Conservation (phyloP, 2,797 vertebrate species). For the Hippocampus kuda region DNA sequence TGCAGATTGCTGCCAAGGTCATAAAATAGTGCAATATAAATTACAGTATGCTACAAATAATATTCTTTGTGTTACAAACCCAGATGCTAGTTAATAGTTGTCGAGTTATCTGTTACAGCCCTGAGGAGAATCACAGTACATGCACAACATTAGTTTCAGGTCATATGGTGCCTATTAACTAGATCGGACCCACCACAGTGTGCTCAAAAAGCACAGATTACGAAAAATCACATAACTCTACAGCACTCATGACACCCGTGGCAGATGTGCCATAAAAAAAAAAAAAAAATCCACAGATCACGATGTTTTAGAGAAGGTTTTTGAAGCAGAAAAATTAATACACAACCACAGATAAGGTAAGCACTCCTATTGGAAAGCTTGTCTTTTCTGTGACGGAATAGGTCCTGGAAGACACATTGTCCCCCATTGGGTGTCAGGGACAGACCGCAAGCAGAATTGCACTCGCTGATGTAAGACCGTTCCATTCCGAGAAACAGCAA, state of each 20-base stretch:
- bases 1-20: background rate
- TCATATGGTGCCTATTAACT: conserved; percentile 10
- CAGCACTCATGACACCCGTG: background rate
- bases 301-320: background rate
- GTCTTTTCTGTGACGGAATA: conserved; percentile 23
- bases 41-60: background rate
- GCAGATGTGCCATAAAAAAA: background rate
- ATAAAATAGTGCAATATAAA: background rate
- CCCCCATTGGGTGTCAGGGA: conserved; percentile 16
- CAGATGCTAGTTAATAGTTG: background rate
- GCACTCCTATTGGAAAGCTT: conserved; percentile 6
- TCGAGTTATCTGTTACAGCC: background rate
- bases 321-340: background rate
- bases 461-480: conserved; percentile 27
- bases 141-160: conserved; percentile 5
- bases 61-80: background rate
- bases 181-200: conserved; percentile 7
- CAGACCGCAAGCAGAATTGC: conserved; percentile 25
- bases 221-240: background rate
- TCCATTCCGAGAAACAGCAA: conserved; percentile 18
- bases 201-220: background rate
- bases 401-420: conserved; percentile 8
- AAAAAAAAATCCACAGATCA: background rate
- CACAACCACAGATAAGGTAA: background rate
- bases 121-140: background rate